A percentile compares a stretch with the other conserved stretches of the same genome.
Evolutionary conservation across 1,140 invertebrate species (phyloP).

Genomic region (Tetragonula clypearis): DNA sequence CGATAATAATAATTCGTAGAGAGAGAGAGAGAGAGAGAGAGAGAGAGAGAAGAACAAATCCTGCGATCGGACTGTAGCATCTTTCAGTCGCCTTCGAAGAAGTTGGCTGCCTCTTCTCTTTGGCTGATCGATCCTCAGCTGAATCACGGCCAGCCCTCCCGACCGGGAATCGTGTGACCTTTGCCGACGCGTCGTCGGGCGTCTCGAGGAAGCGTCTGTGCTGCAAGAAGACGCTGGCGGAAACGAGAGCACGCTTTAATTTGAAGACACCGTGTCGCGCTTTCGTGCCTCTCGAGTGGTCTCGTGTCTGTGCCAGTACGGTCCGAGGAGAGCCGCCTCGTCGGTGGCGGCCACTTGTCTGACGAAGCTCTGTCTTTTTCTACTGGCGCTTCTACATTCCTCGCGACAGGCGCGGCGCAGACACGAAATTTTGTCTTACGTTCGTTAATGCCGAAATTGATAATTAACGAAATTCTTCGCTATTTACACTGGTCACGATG

Average conservation of each 20-base stretch:
- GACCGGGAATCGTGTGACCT: constrained; percentile 51
- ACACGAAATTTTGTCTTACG: background rate
- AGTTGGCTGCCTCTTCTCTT: constrained; percentile 37
- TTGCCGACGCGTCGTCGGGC: constrained; percentile 35
- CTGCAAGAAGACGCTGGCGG: background rate
- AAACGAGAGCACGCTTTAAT: constrained; percentile 62
- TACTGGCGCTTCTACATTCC: background rate
- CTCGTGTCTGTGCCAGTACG: constrained; percentile 46
- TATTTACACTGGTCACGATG: background rate
- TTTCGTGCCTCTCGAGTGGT: constrained; percentile 67
- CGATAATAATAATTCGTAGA: no score
- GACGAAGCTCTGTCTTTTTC: constrained; percentile 12
- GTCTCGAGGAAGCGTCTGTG: constrained; percentile 30
- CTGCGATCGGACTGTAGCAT: constrained; percentile 6
- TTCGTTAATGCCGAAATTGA: background rate
- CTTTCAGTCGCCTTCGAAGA: constrained; percentile 18
- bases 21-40: no score
- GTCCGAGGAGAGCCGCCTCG: constrained; percentile 22
- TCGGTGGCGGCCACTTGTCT: constrained; percentile 41
- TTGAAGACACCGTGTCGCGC: constrained; percentile 67
- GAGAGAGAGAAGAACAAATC: background rate
- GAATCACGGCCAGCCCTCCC: constrained; percentile 58
- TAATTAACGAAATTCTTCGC: no score
- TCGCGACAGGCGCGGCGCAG: background rate
- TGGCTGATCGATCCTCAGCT: constrained; percentile 42